Base-by-base conservation (phyloP, 2,888 invertebrate genomes). In the Subacronicta megacephala region DNA sequence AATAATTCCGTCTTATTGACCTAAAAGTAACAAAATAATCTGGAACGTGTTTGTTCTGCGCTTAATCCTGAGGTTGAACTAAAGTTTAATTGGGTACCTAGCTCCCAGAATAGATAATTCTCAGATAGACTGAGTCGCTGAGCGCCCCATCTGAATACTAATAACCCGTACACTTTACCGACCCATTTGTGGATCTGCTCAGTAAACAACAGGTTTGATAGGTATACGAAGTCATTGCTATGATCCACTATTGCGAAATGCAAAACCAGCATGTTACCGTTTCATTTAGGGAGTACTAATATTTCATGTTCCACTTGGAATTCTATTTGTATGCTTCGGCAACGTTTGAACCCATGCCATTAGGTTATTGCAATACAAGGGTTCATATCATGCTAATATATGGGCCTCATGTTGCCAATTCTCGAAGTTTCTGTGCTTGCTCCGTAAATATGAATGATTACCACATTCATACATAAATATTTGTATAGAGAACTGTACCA, bases 221-320 rank as follows among this genome's bases (percentile, higher is more conserved):
- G 10, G 12, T 31, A 36, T 36, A 43, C 7, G 12, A 37, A 38
- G 31, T 31, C 40, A 37, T 23, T 46, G 40, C 35, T 69, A 41
- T 31, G 44, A 62, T 56, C 36, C 40, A 62, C 46, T 52, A 42
- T 69, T 57, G 31, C 35, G 35, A 70, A 63, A 70, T 37, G 16
- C 23, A 45, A 51, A 45, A 31, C 37, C 57, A 45, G 35, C 40
- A 41, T 49, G 36, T 41, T 47, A 45, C 62, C 23, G 43, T 56
- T 73, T 46, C 54, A 55, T 63, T 70, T 54, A 18, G 57, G 71
- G 43, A 67, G 58, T 50, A 53, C 63, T 59, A 54, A 61, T 61
- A 75, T 75, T 75, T 72, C 62, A 57, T 56, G 50, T 56, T 45
- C 61, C 75, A 75, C 72, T 75, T 71, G 67, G 63, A 52, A 50